A percentile compares a stretch with the other conserved stretches of the same genome.
Conservation (phyloP, 2,888 invertebrate genomes). For the Lasioglossum leucozonium region DNA sequence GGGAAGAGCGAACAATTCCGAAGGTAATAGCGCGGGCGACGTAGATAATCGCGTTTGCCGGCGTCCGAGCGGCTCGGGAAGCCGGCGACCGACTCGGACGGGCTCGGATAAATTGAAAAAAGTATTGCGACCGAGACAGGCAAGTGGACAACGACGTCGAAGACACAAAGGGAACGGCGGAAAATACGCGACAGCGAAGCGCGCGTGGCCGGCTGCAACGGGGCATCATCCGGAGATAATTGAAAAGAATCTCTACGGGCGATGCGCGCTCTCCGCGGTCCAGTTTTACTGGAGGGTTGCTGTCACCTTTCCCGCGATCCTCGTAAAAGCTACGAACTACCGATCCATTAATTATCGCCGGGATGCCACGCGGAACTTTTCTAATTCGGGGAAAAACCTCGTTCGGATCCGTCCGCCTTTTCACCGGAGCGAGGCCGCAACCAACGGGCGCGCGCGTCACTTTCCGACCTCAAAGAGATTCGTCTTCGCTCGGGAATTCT, state of each 20-base stretch:
- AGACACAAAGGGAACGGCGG: neutral
- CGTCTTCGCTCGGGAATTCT: constrained; percentile 18
- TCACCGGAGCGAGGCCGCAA: constrained; percentile 28
- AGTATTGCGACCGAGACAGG: neutral
- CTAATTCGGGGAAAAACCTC: constrained; percentile 66
- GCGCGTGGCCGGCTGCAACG: neutral
- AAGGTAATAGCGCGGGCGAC: neutral
- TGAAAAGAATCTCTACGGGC: constrained; percentile 43
- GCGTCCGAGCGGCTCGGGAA: neutral
- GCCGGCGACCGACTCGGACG: neutral
- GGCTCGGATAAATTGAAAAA: neutral
- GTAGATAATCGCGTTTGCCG: neutral
- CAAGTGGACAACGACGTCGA: neutral
- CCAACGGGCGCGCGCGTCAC: constrained; percentile 49
- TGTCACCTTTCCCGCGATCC: constrained; percentile 30
- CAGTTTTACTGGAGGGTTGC: constrained; percentile 25
- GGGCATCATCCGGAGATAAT: constrained; percentile 42
- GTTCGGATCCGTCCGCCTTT: constrained; percentile 15
- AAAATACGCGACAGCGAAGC: neutral
- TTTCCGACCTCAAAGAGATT: constrained; percentile 53
- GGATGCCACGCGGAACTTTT: constrained; percentile 50
- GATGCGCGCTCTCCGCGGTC: constrained; percentile 3
- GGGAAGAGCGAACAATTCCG: neutral
- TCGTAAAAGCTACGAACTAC: constrained; percentile 29
- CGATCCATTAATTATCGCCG: constrained; percentile 64